Percentiles rank a stretch among this genome's conserved stretches.
Conservation (phyloP, 1,140 invertebrate genomes). For the Eulimnadia texana region DNA sequence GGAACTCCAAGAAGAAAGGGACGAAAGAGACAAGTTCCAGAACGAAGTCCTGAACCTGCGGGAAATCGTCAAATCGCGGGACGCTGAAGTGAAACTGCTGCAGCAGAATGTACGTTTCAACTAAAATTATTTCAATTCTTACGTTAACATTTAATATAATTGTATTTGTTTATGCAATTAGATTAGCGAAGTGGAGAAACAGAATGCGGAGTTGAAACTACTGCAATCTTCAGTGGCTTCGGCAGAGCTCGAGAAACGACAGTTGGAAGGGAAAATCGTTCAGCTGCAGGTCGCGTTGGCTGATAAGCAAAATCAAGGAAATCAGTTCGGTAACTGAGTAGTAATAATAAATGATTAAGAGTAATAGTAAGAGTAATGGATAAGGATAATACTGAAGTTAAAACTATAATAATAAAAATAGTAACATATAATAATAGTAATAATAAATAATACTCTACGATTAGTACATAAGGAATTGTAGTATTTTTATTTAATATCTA, state of each 20-base stretch:
- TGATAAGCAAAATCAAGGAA: not conserved
- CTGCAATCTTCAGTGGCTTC: not conserved
- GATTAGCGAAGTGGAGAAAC: not conserved
- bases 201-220: constrained; percentile 13
- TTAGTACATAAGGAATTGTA: too few relatives aligned
- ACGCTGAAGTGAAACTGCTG: not conserved
- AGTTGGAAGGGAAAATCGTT: constrained; percentile 19
- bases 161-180: not conserved
- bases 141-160: not conserved
- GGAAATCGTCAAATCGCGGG: not conserved
- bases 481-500: too few relatives aligned
- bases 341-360: not conserved
- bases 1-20: constrained; percentile 9
- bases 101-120: not conserved
- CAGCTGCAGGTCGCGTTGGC: constrained; percentile 19
- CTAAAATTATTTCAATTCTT: not conserved
- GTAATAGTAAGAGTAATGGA: not conserved
- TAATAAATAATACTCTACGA: too few relatives aligned
- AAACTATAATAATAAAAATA: too few relatives aligned
- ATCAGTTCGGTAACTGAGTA: constrained; percentile 4
- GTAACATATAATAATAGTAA: too few relatives aligned
- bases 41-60: constrained; percentile 2
- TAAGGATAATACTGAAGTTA: too few relatives aligned
- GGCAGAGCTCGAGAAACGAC: constrained; percentile 20
- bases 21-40: constrained; percentile 1